Base-by-base conservation (phyloP, 2,113 vertebrate species). In the Australoheros scitulus region DNA sequence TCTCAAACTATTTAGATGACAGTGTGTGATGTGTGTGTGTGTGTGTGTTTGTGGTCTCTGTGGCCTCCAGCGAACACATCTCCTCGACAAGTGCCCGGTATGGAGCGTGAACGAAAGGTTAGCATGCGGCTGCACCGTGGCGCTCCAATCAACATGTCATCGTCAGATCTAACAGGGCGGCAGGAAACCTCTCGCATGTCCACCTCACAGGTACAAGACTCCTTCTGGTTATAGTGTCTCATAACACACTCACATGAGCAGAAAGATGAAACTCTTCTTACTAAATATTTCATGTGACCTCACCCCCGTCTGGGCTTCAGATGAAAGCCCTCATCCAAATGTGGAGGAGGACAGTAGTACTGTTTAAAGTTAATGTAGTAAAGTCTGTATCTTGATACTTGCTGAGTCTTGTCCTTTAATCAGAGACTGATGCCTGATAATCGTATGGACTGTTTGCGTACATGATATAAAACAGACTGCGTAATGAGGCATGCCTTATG, bases 131-230 rank as follows among this genome's bases (percentile, higher is more conserved):
- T 99, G 91, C 98, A 99, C 94, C 97, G 98, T 0, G 97, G 97
- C 1, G 97, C 98, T 79, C 97, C 98, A 0, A 97, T 98, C 91
- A 99, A 99, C 86, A 95, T 98, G 83, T 99, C 97, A 0, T 98
- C 98, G 0, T 98, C 98, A 10, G 98, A 99, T 86, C 93, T 98
- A 91, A 98, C 98, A 1, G 98, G 97, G 88, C 96, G 97, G 68
- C 97, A 98, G 94, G 98, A 99, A 90, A 96, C 97, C 84, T 98
- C 97, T 43, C 97, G 97, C 95, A 98, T 98, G 98, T 98, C 98
- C 94, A 98, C 98, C 88, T 99, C 97, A 60, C 98, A 99, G 97
- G 98, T 99, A 97, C 59, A 93, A 20, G 15, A 9, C 52, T 5
- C 3, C 13, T 29, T 9, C 26, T 55, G 18, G 22, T 41, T 50